phyloP scores from a whole-genome alignment of 2,888 invertebrate species.

The Eledona agricola region DNA sequence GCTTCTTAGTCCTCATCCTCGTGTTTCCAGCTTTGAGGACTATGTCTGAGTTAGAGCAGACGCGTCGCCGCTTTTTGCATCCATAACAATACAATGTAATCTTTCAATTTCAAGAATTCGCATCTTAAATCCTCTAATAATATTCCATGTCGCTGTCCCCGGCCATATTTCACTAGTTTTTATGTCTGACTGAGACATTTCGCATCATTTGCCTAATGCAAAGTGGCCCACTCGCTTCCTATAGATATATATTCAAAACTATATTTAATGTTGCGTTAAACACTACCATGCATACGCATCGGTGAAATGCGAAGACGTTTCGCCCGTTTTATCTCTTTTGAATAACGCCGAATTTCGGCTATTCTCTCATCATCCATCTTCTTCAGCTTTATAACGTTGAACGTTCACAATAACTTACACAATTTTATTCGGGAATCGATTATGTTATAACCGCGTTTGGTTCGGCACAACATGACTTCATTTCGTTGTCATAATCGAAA shows the following conservation, averaged over 20 bases:
- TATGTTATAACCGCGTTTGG: too few species aligned
- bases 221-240: constrained; percentile 57
- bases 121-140: constrained; percentile 57
- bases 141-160: constrained; percentile 56
- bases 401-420: constrained; percentile 1
- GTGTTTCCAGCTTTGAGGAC: too few species aligned
- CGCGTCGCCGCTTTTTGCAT: constrained; percentile 32
- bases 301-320: constrained; percentile 18
- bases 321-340: constrained; percentile 33
- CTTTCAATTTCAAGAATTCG: constrained; percentile 59
- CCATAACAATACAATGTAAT: constrained; percentile 59
- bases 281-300: constrained; percentile 42
- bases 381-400: constrained; percentile 4
- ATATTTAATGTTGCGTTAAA: constrained; percentile 62
- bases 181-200: constrained; percentile 54
- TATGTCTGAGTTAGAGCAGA: neutral
- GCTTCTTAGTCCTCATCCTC: too few species aligned
- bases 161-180: constrained; percentile 58
- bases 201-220: constrained; percentile 61
- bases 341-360: constrained; percentile 25
- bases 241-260: constrained; percentile 59
- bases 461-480: too few species aligned
- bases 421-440: too few species aligned
- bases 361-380: constrained; percentile 12
- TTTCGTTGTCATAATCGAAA: too few species aligned